phyloP scores from a whole-genome alignment of 2,797 vertebrate genomes.

The Diplodus sargus region DNA sequence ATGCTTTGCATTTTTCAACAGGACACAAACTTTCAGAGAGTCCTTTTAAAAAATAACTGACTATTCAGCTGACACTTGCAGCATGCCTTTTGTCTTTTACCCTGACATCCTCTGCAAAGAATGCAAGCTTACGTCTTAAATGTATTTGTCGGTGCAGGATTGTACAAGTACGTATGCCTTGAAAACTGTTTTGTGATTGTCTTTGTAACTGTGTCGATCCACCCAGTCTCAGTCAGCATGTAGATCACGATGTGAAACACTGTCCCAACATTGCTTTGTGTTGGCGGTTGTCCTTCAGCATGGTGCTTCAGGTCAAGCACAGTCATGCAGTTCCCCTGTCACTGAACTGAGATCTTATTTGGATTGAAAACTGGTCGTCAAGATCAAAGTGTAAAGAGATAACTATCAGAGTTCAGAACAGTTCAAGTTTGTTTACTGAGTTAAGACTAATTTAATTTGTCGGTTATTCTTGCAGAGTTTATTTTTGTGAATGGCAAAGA shows the following conservation, averaged over 20 bases:
- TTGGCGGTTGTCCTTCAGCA: constrained; percentile 44
- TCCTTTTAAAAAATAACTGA: background rate
- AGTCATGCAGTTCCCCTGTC: constrained; percentile 26
- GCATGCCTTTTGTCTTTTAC: constrained; percentile 71
- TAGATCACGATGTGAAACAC: constrained; percentile 56
- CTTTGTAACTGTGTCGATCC: constrained; percentile 60
- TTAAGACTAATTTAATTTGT: constrained; percentile 43
- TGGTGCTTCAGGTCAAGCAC: constrained; percentile 29
- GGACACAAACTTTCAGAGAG: constrained; percentile 48
- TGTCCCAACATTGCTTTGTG: constrained; percentile 53
- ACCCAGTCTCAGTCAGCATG: constrained; percentile 71
- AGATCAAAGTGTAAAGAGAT: constrained; percentile 14
- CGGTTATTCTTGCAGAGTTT: constrained; percentile 27
- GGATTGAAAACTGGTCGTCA: constrained; percentile 62
- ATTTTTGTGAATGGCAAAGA: constrained; percentile 26
- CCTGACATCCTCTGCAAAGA: constrained; percentile 63
- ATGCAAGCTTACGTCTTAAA: constrained; percentile 59
- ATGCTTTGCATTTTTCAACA: constrained; percentile 76
- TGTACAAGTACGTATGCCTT: constrained; percentile 52
- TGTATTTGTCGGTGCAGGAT: constrained; percentile 57
- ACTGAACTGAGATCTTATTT: constrained; percentile 70
- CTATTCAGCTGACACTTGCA: constrained; percentile 55
- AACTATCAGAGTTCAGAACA: constrained; percentile 34
- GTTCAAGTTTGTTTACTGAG: constrained; percentile 36
- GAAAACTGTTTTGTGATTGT: constrained; percentile 61